Base-by-base conservation (phyloP, 2,797 vertebrate genomes). In the Stomatorhinus walkeri region DNA sequence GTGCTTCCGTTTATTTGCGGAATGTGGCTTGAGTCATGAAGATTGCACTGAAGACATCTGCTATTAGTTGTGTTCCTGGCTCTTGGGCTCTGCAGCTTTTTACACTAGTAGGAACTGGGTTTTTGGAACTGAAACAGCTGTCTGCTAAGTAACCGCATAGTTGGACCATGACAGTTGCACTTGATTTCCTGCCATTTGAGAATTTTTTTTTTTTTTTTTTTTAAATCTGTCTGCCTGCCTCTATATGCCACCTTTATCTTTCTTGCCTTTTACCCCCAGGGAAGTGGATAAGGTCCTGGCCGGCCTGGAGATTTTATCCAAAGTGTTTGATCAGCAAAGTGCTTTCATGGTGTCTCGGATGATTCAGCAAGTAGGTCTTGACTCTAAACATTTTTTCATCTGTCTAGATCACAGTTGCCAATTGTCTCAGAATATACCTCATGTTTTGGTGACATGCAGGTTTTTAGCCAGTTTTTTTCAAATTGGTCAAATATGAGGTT, bases 311-410 rank as follows among this genome's bases (percentile, higher is more conserved):
- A 98, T 98, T 91, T 95, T 99, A 88, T 98, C 98, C 19, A 99
- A 99, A 93, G 98, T 98, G 22, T 98, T 99, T 87, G 98, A 99
- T 95, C 98, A 98, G 93, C 98, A 99, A 92, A 98, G 97, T 90
- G 97, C 97, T 0, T 96, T 97, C 64, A 96, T 96, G 96, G 96
- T 98, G 81, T 96, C 97, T 88, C 97, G 97, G 91, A 97, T 99
- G 95, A 96, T 99, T 92, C 98, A 98, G 90, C 98, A 99, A 97
- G 97, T 98, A 93, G 91, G 92, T 14, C 24, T n/a, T 68, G 32
- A 9, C 28, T 24, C 40, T 28, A 16, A 84, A 49, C 16, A 85
- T 85, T 52, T 51, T 28, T 51, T 85, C 46, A 52, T 52, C 68
- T 36, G 68, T 76, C 14, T 19, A 72, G 64, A 16, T 40, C 68